These are phyloP conservation scores for Conus canariensis DNA, from an alignment of 2,888 invertebrate genomes.

Conservation along the genomic window DNA sequence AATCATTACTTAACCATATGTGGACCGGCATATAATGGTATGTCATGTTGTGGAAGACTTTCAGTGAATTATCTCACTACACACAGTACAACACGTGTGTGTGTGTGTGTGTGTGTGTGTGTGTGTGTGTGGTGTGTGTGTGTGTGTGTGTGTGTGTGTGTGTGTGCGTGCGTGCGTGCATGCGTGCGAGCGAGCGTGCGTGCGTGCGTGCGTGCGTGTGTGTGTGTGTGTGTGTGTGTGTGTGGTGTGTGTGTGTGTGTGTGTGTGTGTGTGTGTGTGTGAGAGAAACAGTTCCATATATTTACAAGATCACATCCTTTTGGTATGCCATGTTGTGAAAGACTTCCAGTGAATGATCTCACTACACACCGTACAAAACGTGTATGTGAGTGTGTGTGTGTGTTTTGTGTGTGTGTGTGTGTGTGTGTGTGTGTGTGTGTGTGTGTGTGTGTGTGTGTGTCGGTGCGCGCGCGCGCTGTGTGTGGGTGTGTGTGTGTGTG, in stretches of 20 bases:
- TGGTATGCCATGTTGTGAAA: no score
- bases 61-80: no score
- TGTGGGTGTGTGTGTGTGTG: slow-evolving; percentile 10
- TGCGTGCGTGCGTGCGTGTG: slow-evolving; percentile 4
- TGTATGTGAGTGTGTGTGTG: not conserved
- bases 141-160: slow-evolving; percentile 1
- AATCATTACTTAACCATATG: no score
- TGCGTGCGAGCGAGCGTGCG: not conserved
- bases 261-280: slow-evolving; percentile 11
- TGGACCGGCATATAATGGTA: no score
- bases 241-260: slow-evolving; percentile 8
- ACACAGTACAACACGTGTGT: not conserved
- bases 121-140: not conserved
- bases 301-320: no score
- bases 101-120: not conserved
- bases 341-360: no score
- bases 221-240: slow-evolving; percentile 1
- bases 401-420: not conserved
- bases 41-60: no score
- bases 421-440: not conserved
- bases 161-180: not conserved
- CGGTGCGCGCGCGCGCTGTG: no score
- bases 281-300: no score
- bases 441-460: slow-evolving; percentile 10
- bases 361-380: no score